Evolutionary conservation across 30 jellyfish, hydroid and myxozoan species (phyloP).

Genomic region (Rhopilema esculentum): DNA sequence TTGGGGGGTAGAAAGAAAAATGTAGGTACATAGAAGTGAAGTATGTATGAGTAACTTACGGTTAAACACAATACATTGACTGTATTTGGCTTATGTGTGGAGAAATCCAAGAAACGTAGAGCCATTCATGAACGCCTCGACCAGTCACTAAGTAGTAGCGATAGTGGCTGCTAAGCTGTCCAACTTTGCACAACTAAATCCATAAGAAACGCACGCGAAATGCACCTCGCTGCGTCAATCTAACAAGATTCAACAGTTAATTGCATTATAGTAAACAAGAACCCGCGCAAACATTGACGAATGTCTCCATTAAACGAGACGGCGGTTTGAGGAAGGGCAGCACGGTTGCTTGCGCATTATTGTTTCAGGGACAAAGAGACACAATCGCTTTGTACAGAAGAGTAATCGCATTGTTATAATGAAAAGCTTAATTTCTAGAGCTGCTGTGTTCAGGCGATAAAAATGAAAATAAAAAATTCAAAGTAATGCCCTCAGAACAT

Average conservation of each 20-base stretch:
- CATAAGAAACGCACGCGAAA: not conserved
- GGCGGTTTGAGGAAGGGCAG: not conserved
- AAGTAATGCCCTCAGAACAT: not conserved
- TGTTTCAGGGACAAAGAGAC: not conserved
- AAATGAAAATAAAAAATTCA: not conserved
- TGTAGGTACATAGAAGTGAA: not conserved
- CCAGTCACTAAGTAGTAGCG: not conserved
- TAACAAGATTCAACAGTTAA: not conserved
- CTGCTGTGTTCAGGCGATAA: not conserved
- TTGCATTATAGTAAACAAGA: slow-evolving; percentile 27
- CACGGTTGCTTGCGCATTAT: not conserved
- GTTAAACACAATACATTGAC: not conserved
- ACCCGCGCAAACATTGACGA: not conserved
- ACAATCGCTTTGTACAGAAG: not conserved
- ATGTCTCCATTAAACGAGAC: not conserved
- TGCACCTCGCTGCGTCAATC: slow-evolving; percentile 14
- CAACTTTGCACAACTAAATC: not conserved
- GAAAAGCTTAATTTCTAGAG: not conserved
- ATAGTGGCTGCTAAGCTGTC: not conserved
- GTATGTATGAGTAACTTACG: not conserved
- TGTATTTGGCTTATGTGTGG: not conserved
- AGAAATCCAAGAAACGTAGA: not conserved
- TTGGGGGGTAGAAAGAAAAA: not conserved
- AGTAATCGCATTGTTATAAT: not conserved
- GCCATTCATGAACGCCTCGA: not conserved